A percentile compares a stretch with the other conserved stretches of the same genome.
phyloP scores from a whole-genome alignment of 2,797 vertebrate genomes.

The Selene dorsalis region DNA sequence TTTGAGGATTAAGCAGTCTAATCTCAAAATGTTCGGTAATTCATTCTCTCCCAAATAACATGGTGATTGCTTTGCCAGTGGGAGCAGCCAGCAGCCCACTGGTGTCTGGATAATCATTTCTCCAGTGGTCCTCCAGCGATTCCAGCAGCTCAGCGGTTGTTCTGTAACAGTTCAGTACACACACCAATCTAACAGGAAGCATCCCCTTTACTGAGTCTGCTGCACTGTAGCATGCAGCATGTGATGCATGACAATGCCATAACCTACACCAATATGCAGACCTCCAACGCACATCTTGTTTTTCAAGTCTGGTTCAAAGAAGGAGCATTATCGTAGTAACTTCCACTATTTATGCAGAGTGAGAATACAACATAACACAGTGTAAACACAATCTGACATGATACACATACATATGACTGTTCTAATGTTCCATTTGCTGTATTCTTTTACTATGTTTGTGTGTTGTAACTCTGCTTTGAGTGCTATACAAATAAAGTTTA shows the following conservation, averaged over 20 bases:
- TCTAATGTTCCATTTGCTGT: too few species aligned
- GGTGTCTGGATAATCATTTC: slow-evolving; percentile 70
- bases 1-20: slow-evolving; percentile 74
- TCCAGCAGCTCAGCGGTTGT: slow-evolving; percentile 56
- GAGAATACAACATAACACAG: neutral
- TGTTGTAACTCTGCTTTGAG: too few species aligned
- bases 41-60: slow-evolving; percentile 62
- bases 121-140: slow-evolving; percentile 59
- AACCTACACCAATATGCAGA: neutral
- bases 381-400: neutral
- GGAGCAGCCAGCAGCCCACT: slow-evolving; percentile 60
- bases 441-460: too few species aligned
- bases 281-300: neutral
- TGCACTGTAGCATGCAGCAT: slow-evolving; percentile 17
- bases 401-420: too few species aligned
- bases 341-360: neutral
- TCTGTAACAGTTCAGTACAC: slow-evolving; percentile 61
- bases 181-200: slow-evolving; percentile 44
- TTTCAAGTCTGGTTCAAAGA: neutral
- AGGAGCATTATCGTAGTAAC: neutral
- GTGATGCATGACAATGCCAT: slow-evolving; percentile 23
- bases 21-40: slow-evolving; percentile 75
- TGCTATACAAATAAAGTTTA: too few species aligned
- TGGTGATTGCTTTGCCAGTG: slow-evolving; percentile 70
- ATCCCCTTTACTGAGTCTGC: slow-evolving; percentile 24